Base-by-base conservation (phyloP, 2,888 invertebrate genomes). In the Pseudanteris insignis region DNA sequence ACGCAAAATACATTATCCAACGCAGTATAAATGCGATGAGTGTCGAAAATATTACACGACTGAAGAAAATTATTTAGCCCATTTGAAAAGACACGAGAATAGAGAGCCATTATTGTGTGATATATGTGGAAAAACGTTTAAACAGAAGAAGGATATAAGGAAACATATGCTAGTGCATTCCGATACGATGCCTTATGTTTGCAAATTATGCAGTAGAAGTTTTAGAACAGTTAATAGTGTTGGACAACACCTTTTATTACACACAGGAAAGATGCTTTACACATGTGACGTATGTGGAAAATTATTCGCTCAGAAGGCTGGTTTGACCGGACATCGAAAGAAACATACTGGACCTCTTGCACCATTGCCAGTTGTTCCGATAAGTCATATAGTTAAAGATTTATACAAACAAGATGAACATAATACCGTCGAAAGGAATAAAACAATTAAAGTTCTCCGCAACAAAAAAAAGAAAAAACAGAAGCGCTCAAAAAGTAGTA, bases 181-280 rank as follows among this genome's bases (percentile, higher is more conserved):
- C 0, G 85, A 85, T 0, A 84, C 84, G 51, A 84, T 84, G 64
- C 81, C 82, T 0, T 81, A 81, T 50, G 79, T 81, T 1, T 83
- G 83, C 61, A 79, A 81, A 46, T 72, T 79, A 1, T 83, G 83
- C 62, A 82, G 81, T 26, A 81, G 83, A 60, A 80, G 77, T 8
- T 83, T 83, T 65, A 80, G 53, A 80, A 81, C 62, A 2, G 77
- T 81, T 65, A 84, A 84, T 63, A 70, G 78, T 4, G 80, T 46
- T 67, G 82, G 12, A 76, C 79, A 79, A 24, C 79, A 79, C 50
- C 54, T 78, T n/a, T 70, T 79, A 2, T 73, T 81, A 4, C 84
- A 84, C 51, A 82, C 82, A 0, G 83, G 83, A 0, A 82, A 82
- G 50, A 83, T 82, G 44, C 83, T 83, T 0, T 83, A 81, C 69